phyloP scores from a whole-genome alignment of 1,140 invertebrate species.

The Drosophila guanche region DNA sequence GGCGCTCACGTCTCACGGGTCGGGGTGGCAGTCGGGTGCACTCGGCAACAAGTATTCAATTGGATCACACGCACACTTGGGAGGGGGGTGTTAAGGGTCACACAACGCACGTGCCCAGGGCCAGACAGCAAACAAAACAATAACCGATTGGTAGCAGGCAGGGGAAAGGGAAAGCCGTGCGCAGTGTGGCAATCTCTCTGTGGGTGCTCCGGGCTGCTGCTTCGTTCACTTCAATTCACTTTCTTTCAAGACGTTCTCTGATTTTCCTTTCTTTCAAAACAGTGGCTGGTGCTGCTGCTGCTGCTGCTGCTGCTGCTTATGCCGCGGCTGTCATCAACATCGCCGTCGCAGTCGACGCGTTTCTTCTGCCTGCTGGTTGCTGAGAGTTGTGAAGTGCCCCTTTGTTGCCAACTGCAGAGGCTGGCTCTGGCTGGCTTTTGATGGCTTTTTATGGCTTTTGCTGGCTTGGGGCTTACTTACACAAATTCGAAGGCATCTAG shows the following conservation, averaged over 20 bases:
- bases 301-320: conserved; percentile 16
- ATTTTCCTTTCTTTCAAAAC: conserved; percentile 64
- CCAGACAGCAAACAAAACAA: no score
- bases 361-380: no score
- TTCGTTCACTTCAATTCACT: conserved; percentile 60
- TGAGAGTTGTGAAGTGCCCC: no score
- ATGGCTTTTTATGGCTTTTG: no score
- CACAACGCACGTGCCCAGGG: conserved; percentile 36
- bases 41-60: conserved; percentile 57
- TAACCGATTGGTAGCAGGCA: no score
- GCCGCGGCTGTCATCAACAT: conserved; percentile 5
- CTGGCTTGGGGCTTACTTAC: no score
- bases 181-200: conserved; percentile 14
- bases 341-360: conserved; percentile 4
- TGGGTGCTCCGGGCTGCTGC: background rate
- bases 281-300: background rate
- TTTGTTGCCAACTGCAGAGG: no score
- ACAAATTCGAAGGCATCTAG: no score
- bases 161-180: conserved; percentile 12
- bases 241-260: conserved; percentile 70
- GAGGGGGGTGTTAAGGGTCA: background rate
- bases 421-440: no score
- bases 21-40: conserved; percentile 11
- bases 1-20: background rate
- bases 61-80: no score